These are phyloP conservation scores for Sula dactylatra DNA, from an alignment of 2,113 vertebrate species.

Conservation along the genomic window DNA sequence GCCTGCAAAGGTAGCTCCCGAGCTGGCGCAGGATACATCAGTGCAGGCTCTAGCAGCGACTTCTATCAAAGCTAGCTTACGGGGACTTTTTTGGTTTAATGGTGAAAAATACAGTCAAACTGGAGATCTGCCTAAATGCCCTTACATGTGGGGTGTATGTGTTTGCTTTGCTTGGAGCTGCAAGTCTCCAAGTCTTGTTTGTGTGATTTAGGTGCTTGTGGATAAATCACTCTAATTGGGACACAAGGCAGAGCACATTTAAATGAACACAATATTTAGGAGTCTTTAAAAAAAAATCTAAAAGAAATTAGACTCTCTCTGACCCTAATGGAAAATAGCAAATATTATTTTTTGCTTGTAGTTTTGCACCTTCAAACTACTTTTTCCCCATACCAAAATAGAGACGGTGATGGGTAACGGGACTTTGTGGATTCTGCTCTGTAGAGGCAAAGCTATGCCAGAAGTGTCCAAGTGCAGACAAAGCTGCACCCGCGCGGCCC, in stretches of 20 bases:
- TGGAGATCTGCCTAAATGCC: neutral
- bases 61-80: neutral
- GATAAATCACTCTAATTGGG: neutral
- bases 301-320: neutral
- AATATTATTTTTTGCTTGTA: neutral
- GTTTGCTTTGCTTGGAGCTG: neutral
- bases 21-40: too few relatives aligned
- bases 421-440: neutral
- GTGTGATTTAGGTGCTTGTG: neutral
- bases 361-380: neutral
- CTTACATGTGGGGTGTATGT: rapidly evolving
- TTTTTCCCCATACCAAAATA: neutral
- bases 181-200: neutral
- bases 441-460: neutral
- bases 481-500: neutral
- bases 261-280: neutral
- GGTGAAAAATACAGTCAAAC: neutral
- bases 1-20: neutral
- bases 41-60: neutral
- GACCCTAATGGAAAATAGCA: neutral
- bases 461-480: neutral
- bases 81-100: neutral
- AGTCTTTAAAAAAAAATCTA: neutral
- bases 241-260: neutral
- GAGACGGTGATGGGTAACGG: neutral